Base-by-base conservation (phyloP, 2,888 invertebrate species). In the Netelia melanura region DNA sequence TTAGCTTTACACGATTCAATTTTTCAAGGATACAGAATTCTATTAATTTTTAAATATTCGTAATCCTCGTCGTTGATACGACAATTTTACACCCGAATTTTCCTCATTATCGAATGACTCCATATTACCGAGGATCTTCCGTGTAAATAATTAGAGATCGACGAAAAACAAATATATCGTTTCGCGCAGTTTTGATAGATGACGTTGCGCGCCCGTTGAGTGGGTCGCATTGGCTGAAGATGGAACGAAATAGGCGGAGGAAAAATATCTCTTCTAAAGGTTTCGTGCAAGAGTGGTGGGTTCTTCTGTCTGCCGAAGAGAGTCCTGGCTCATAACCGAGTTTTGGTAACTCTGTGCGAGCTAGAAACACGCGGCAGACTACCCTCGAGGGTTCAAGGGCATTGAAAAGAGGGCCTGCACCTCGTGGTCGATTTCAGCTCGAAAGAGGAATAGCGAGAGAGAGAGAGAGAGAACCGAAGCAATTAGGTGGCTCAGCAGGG, bases 111-210 rank as follows among this genome's bases (percentile, higher is more conserved):
- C 10, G 21, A 48, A 10, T 23, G n/a, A 61, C 3, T 52, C 11
- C 23, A 8, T 17, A 44, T 61, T 14, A 21, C 58, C 58, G 10
- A 23, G 17, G 43, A 58, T 21, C 30, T 86, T 83, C 88, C 89
- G 91, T 90, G 90, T 92, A 92, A 92, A 92, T 93, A 93, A 93
- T 93, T 93, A 92, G 90, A 91, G 91, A 89, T 89, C 90, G 90
- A 88, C 90, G 89, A 90, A 93, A 93, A 93, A 93, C 93, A 93
- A 93, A 93, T 93, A 93, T 93, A 93, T 93, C 91, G 92, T 92
- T 93, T 92, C 91, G 92, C 92, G 90, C 90, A 91, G 92, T 91
- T 90, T 38, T 93, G 93, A 93, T 93, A 92, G 92, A 93, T 93
- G 93, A 93, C 92, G 91, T 89, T 92, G 92, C 72, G 80, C 92